A percentile compares a stretch with the other conserved stretches of the same genome.
phyloP scores from a whole-genome alignment of 2,797 vertebrate genomes.

The Eupleurogrammus muticus region DNA sequence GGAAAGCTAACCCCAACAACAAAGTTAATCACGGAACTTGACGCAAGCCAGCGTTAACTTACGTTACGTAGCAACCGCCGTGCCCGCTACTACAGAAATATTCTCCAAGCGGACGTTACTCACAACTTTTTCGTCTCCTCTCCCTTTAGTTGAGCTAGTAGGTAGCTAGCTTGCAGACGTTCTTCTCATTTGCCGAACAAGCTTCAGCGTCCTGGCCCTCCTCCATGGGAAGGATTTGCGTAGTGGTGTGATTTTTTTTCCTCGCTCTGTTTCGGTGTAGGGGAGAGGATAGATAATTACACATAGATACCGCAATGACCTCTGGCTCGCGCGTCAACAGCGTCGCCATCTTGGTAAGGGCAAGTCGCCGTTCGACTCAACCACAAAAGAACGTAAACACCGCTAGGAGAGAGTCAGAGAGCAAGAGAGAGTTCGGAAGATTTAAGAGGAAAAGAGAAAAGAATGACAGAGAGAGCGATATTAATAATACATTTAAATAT shows the following conservation, averaged over 20 bases:
- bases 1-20: slow-evolving; percentile 53
- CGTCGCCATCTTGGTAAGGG: too few relatives aligned
- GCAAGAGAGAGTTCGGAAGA: too few relatives aligned
- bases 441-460: too few relatives aligned
- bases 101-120: slow-evolving; percentile 58
- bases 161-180: slow-evolving; percentile 71
- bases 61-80: slow-evolving; percentile 7
- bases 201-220: slow-evolving; percentile 75
- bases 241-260: slow-evolving; percentile 74
- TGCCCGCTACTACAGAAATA: slow-evolving; percentile 19
- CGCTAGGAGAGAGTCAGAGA: too few relatives aligned
- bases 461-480: too few relatives aligned
- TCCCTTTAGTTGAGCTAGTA: slow-evolving; percentile 66
- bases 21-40: slow-evolving; percentile 73
- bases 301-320: too few relatives aligned
- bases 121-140: slow-evolving; percentile 76
- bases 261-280: slow-evolving; percentile 60
- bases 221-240: slow-evolving; percentile 80
- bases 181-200: slow-evolving; percentile 76
- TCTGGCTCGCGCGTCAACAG: too few relatives aligned
- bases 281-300: slow-evolving; percentile 17
- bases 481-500: too few relatives aligned
- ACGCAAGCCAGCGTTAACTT: slow-evolving; percentile 34
- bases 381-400: too few relatives aligned
- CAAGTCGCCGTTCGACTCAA: too few relatives aligned